Conservation (phyloP, 2,797 vertebrate species). For the Hydrocynus forskahlii region DNA sequence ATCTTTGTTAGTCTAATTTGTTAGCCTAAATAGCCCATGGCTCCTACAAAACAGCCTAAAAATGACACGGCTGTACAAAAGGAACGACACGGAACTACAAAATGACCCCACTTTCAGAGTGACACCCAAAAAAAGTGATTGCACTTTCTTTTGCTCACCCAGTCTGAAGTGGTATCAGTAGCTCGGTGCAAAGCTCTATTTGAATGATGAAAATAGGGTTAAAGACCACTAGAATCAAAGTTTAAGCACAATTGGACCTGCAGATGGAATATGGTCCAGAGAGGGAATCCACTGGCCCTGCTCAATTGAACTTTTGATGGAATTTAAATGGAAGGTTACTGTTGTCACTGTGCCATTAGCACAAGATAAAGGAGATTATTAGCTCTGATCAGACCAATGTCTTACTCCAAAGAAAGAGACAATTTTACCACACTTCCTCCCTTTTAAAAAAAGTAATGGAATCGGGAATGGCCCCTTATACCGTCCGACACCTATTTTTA, state of each 20-base stretch:
- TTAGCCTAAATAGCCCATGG: neutral
- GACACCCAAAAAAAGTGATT: neutral
- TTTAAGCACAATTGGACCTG: conserved; percentile 60
- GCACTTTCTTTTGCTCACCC: neutral
- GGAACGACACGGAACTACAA: neutral
- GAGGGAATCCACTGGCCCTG: conserved; percentile 67
- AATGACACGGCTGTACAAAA: conserved; percentile 4
- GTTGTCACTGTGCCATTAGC: conserved; percentile 74
- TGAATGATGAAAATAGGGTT: conserved; percentile 65
- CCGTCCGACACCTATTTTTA: conserved; percentile 97
- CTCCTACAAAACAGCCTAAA: neutral
- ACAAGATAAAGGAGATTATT: conserved; percentile 80
- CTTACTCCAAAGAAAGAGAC: conserved; percentile 73
- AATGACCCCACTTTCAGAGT: conserved; percentile 22
- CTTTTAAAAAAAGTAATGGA: conserved; percentile 75
- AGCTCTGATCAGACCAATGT: conserved; percentile 73
- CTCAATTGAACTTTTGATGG: conserved; percentile 77
- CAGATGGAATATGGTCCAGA: conserved; percentile 55
- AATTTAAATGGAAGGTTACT: conserved; percentile 78
- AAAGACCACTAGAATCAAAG: conserved; percentile 74
- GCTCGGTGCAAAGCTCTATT: conserved; percentile 23
- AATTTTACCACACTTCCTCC: conserved; percentile 69
- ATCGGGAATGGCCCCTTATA: conserved; percentile 75
- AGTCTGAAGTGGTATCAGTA: conserved; percentile 29
- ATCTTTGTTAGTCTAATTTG: neutral